Evolutionary conservation across 2,888 invertebrate genomes (phyloP).

Genomic region (Lasius fuliginosus): DNA sequence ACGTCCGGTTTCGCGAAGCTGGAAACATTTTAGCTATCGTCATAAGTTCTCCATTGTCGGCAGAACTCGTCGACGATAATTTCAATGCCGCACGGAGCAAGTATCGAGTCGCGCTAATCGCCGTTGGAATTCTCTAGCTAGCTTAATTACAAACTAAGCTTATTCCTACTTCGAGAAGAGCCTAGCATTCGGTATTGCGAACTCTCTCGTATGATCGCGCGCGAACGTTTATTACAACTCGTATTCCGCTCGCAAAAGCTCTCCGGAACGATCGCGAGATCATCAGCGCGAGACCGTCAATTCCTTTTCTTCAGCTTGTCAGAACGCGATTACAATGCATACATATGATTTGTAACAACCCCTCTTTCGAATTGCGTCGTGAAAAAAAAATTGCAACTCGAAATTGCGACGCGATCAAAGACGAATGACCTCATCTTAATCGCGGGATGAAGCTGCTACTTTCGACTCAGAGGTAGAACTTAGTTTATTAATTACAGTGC

Average conservation of each 20-base stretch:
- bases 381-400: slow-evolving; percentile 65
- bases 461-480: not conserved
- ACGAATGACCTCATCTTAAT: not conserved
- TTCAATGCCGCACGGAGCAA: slow-evolving; percentile 9
- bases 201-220: slow-evolving; percentile 35
- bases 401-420: slow-evolving; percentile 55
- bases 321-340: not conserved
- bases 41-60: not conserved
- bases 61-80: slow-evolving; percentile 3
- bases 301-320: slow-evolving; percentile 10
- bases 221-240: slow-evolving; percentile 56
- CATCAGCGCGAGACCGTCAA: slow-evolving; percentile 14
- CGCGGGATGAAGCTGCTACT: no score
- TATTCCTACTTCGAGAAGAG: slow-evolving; percentile 14
- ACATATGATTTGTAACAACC: not conserved
- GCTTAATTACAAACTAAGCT: slow-evolving; percentile 26
- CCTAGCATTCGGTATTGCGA: slow-evolving; percentile 53
- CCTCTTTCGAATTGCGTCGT: slow-evolving; percentile 9
- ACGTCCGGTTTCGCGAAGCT: not conserved
- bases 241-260: slow-evolving; percentile 66
- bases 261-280: slow-evolving; percentile 51
- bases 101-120: slow-evolving; percentile 31
- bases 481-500: not conserved
- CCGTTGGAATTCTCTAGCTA: slow-evolving; percentile 4
- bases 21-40: slow-evolving; percentile 18